Conservation (phyloP, 1,140 invertebrate genomes). For the Brachionus asplanchnoidis region DNA sequence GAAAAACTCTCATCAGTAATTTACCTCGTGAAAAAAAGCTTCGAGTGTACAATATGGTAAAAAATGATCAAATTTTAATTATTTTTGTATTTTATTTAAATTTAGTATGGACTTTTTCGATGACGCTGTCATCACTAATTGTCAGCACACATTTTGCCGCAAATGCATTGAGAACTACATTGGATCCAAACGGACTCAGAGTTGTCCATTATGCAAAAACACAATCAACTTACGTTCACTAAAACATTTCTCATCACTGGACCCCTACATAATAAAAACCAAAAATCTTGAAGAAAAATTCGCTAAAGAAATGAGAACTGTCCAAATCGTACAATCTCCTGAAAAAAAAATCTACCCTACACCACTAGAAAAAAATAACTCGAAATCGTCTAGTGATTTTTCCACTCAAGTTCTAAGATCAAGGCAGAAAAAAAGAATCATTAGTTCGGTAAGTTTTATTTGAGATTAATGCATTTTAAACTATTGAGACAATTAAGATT, state of each 20-base stretch:
- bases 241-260: background rate
- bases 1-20: background rate
- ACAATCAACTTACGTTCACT: background rate
- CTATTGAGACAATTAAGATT: background rate
- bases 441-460: background rate
- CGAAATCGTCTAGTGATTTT: background rate
- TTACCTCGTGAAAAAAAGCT: conserved; percentile 24
- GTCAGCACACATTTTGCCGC: conserved; percentile 30
- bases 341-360: background rate
- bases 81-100: background rate
- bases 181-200: conserved; percentile 4
- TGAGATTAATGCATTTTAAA: background rate
- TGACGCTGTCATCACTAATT: conserved; percentile 6
- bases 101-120: conserved; percentile 28
- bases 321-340: no score
- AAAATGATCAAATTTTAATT: background rate
- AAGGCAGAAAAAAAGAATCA: background rate
- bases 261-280: background rate
- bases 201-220: conserved; percentile 31
- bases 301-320: background rate
- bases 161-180: conserved; percentile 34
- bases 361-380: background rate
- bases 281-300: conserved; percentile 14
- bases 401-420: background rate
- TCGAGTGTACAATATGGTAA: conserved; percentile 39